These are phyloP conservation scores for Cantharis rufa DNA, from an alignment of 2,888 invertebrate species.

Conservation along the genomic window DNA sequence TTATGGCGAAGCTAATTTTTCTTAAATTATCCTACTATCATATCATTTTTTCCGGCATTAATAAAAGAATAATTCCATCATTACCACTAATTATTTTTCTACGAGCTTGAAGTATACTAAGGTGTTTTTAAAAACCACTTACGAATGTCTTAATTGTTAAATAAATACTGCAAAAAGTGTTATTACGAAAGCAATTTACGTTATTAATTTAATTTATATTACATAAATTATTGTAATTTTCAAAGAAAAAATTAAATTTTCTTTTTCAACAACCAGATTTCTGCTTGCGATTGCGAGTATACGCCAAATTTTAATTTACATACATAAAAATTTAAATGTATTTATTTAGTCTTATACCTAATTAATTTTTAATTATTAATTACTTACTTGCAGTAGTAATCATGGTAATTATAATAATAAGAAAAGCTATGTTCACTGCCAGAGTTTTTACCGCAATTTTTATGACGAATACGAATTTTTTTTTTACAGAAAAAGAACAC, in stretches of 20 bases:
- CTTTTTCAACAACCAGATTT: not conserved
- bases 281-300: not conserved
- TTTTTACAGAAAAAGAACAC: not conserved
- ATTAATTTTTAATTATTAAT: not conserved
- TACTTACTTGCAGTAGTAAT: not conserved
- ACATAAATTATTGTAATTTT: conserved; percentile 19
- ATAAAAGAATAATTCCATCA: conserved; percentile 29
- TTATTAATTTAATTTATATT: conserved; percentile 27
- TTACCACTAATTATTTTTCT: conserved; percentile 34
- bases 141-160: conserved; percentile 37
- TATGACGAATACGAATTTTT: not conserved
- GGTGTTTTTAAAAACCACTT: conserved; percentile 37
- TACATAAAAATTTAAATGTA: not conserved
- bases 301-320: not conserved
- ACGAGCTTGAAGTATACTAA: conserved; percentile 25
- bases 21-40: conserved; percentile 34
- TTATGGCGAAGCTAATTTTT: conserved; percentile 31
- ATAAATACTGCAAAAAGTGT: conserved; percentile 33
- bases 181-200: conserved; percentile 17
- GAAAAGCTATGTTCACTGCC: not conserved
- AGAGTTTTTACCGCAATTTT: not conserved
- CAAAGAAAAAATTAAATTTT: not conserved
- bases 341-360: not conserved
- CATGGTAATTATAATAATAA: not conserved
- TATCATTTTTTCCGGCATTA: conserved; percentile 34